A percentile compares a stretch with the other conserved stretches of the same genome.
phyloP scores from a whole-genome alignment of 1,140 invertebrate genomes.

The Globodera ellingtonae region DNA sequence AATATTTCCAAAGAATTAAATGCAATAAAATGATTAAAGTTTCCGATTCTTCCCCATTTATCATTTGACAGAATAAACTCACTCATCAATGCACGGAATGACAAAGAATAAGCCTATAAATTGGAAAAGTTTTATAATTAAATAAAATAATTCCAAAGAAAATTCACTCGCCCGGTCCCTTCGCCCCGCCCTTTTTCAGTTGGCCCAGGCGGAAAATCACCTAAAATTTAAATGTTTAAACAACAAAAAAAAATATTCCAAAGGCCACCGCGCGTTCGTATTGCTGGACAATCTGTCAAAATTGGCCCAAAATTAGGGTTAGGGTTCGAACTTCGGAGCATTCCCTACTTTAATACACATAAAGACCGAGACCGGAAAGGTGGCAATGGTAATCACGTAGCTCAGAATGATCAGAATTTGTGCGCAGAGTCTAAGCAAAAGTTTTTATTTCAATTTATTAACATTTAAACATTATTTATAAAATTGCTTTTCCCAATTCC shows the following conservation, averaged over 20 bases:
- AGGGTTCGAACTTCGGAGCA: background rate
- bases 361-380: constrained; percentile 88
- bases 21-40: background rate
- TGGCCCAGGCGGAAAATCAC: constrained; percentile 72
- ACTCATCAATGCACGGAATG: constrained; percentile 81
- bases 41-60: background rate
- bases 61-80: background rate
- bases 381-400: constrained; percentile 81
- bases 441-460: background rate
- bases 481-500: background rate
- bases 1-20: background rate
- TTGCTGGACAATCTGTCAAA: constrained; percentile 42
- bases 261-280: constrained; percentile 68
- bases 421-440: constrained; percentile 16
- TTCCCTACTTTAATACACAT: constrained; percentile 86
- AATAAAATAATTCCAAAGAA: background rate
- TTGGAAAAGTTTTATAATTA: background rate
- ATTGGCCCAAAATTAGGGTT: background rate
- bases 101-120: constrained; percentile 78
- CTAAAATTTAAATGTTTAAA: constrained; percentile 5
- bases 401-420: constrained; percentile 77
- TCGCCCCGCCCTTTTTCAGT: constrained; percentile 68
- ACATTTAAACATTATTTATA: background rate
- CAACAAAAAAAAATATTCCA: background rate
- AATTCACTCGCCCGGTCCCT: constrained; percentile 64